These are phyloP conservation scores for Petrophora chlorosata DNA, from an alignment of 2,888 invertebrate genomes.

Conservation along the genomic window DNA sequence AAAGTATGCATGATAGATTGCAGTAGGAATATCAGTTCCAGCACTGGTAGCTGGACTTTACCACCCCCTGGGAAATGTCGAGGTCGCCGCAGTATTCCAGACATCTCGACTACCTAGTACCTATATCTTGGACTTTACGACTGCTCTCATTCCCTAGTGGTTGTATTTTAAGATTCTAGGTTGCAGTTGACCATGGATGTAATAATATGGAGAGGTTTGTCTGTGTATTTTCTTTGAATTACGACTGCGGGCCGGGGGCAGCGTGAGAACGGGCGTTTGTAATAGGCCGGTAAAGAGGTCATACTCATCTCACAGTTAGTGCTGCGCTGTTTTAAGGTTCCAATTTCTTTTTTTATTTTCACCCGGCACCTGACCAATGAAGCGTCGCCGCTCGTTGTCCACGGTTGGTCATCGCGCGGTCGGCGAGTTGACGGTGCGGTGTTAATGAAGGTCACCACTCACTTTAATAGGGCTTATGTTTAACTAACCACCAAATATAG, in stretches of 20 bases:
- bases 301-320: too few species aligned
- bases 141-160: neutral
- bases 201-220: neutral
- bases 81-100: neutral
- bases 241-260: neutral
- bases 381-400: too few species aligned
- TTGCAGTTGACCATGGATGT: neutral
- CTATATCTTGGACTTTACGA: constrained; percentile 2
- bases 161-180: neutral
- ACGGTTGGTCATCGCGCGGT: too few species aligned
- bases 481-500: too few species aligned
- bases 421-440: too few species aligned
- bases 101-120: neutral
- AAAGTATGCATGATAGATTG: constrained; percentile 6
- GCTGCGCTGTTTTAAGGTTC: too few species aligned
- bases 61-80: constrained; percentile 4
- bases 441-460: too few species aligned
- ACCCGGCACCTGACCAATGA: too few species aligned
- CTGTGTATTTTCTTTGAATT: neutral
- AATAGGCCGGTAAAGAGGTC: too few species aligned
- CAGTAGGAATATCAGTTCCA: neutral
- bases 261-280: too few species aligned
- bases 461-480: too few species aligned
- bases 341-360: too few species aligned
- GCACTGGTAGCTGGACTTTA: neutral